phyloP scores from a whole-genome alignment of 2,113 vertebrate species.

The Mellivora capensis region DNA sequence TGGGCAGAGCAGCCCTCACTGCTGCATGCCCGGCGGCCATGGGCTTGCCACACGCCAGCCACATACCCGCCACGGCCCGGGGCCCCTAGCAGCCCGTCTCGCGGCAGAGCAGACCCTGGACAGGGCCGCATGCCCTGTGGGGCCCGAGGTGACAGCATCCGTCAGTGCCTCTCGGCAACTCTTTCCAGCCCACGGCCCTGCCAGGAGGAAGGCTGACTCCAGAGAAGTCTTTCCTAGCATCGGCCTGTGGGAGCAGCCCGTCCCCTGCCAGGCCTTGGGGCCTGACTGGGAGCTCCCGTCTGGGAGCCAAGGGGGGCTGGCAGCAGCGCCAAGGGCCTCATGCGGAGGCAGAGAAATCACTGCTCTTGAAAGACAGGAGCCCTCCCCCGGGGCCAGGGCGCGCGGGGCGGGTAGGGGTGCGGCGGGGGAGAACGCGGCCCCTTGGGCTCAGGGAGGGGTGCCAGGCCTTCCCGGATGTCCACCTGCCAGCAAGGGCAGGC shows the following conservation, averaged over 20 bases:
- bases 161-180: background rate
- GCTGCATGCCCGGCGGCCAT: background rate
- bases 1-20: background rate
- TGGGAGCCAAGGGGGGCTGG: background rate
- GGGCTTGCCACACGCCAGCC: background rate
- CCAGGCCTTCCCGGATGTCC: fast-evolving
- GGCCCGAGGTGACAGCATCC: background rate
- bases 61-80: background rate
- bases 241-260: background rate
- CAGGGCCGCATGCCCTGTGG: fast-evolving
- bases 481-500: too few species aligned
- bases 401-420: fast-evolving
- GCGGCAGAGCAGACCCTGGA: background rate
- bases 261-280: fast-evolving
- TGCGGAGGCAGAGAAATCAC: background rate
- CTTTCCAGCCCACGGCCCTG: fast-evolving
- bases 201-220: fast-evolving
- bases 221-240: background rate
- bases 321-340: too few species aligned
- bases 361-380: background rate
- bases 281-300: background rate
- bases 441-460: too few species aligned
- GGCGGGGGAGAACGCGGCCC: background rate
- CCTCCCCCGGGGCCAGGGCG: background rate
- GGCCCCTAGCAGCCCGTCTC: background rate